These are phyloP conservation scores for Arrhamphus sclerolepis DNA, from an alignment of 2,797 vertebrate genomes.

Conservation along the genomic window DNA sequence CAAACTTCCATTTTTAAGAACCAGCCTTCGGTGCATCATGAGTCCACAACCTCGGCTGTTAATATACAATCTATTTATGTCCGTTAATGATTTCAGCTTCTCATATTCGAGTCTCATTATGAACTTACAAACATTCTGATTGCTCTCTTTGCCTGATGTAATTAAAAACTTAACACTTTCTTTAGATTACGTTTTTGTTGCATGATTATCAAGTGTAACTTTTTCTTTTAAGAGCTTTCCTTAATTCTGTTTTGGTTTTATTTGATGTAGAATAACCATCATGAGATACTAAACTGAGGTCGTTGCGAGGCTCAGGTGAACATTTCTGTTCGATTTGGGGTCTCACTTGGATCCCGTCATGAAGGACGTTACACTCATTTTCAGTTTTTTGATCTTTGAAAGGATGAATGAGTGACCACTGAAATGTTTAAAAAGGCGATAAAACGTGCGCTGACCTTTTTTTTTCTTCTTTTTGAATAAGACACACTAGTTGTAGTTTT, in stretches of 20 bases:
- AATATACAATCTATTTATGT: conserved; percentile 13
- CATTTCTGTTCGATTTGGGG: conserved; percentile 15
- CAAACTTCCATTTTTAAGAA: conserved; percentile 10
- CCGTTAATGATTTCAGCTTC: conserved; percentile 40
- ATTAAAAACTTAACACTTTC: conserved; percentile 33
- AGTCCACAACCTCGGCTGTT: conserved; percentile 9
- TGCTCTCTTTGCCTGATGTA: conserved; percentile 55
- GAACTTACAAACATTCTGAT: conserved; percentile 18
- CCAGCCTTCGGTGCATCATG: conserved; percentile 14
- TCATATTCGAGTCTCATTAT: conserved; percentile 28
- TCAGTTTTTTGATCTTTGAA: too few species aligned
- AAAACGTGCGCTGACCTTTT: conserved; percentile 18
- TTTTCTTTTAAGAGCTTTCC: conserved; percentile 33
- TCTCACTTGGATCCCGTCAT: conserved; percentile 11
- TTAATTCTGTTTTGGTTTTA: conserved; percentile 41
- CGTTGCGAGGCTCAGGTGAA: not conserved
- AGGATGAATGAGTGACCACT: not conserved
- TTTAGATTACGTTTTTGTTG: conserved; percentile 55
- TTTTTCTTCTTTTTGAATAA: conserved; percentile 29
- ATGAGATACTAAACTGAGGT: conserved; percentile 21
- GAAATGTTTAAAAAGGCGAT: conserved; percentile 15
- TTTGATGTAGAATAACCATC: conserved; percentile 10
- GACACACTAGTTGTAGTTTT: conserved; percentile 26
- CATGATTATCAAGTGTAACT: conserved; percentile 59
- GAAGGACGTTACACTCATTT: not conserved